phyloP scores from a whole-genome alignment of 2,797 vertebrate species.

The Antennarius maculatus region DNA sequence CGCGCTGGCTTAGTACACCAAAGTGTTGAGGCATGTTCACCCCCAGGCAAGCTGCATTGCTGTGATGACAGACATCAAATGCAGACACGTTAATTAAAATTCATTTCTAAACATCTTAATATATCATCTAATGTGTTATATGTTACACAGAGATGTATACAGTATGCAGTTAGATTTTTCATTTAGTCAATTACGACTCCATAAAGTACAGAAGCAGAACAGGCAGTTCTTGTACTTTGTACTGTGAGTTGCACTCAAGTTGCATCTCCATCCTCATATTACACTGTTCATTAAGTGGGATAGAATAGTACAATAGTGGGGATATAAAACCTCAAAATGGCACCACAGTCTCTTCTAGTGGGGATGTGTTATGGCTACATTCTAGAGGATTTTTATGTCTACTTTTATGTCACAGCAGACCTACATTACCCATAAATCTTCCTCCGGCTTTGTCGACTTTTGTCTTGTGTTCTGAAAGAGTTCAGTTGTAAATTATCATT shows the following conservation, averaged over 20 bases:
- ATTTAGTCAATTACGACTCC: conserved; percentile 23
- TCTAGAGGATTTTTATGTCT: background rate
- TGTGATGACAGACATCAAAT: conserved; percentile 29
- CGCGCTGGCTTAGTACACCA: conserved; percentile 7
- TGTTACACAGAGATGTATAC: conserved; percentile 7
- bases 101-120: conserved; percentile 10
- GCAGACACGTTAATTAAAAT: conserved; percentile 39
- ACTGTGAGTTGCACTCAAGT: conserved; percentile 14
- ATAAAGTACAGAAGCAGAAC: background rate
- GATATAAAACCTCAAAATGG: conserved; percentile 1
- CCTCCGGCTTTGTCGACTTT: background rate
- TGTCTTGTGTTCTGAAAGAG: conserved; percentile 14
- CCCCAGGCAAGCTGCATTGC: conserved; percentile 27
- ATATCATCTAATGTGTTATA: background rate
- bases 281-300: conserved; percentile 10
- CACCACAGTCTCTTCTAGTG: background rate
- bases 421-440: conserved; percentile 1
- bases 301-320: background rate
- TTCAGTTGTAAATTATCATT: conserved; percentile 20
- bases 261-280: background rate
- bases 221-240: conserved; percentile 1
- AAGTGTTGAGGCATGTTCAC: conserved; percentile 22
- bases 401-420: background rate
- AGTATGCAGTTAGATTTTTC: conserved; percentile 12
- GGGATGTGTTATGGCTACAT: background rate